These are phyloP conservation scores for Nyctereutes procyonoides DNA, from an alignment of 2,113 vertebrate genomes.

Conservation along the genomic window DNA sequence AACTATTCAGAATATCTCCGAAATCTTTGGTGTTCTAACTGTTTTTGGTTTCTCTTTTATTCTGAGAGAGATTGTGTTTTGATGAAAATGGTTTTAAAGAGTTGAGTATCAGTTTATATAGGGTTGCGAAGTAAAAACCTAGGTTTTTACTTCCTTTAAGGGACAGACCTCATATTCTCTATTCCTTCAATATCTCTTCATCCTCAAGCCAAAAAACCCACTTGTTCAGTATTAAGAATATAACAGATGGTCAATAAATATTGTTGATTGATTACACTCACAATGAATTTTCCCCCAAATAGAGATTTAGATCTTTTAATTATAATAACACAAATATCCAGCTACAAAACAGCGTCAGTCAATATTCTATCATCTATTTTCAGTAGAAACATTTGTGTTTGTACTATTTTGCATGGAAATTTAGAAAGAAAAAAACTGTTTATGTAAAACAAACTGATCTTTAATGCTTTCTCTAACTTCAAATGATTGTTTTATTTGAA, in stretches of 20 bases:
- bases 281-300: slow-evolving; percentile 37
- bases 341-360: slow-evolving; percentile 25
- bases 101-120: background rate
- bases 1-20: slow-evolving; percentile 53
- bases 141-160: background rate
- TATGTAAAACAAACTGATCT: background rate
- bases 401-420: slow-evolving; percentile 1
- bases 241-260: slow-evolving; percentile 62
- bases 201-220: background rate
- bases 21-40: slow-evolving; percentile 19
- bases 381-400: slow-evolving; percentile 47
- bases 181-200: background rate
- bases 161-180: background rate
- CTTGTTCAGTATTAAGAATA: background rate
- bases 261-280: slow-evolving; percentile 55
- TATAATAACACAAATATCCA: slow-evolving; percentile 54
- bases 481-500: slow-evolving; percentile 31
- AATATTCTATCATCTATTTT: slow-evolving; percentile 53
- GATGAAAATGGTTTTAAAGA: slow-evolving; percentile 10
- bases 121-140: background rate
- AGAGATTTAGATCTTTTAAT: slow-evolving; percentile 24
- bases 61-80: background rate
- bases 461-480: slow-evolving; percentile 4
- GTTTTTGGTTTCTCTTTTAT: background rate
- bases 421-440: slow-evolving; percentile 19